Percentiles rank a stretch among this genome's conserved stretches.
phyloP scores from a whole-genome alignment of 2,888 invertebrate genomes.

The Eucera pruinosa region DNA sequence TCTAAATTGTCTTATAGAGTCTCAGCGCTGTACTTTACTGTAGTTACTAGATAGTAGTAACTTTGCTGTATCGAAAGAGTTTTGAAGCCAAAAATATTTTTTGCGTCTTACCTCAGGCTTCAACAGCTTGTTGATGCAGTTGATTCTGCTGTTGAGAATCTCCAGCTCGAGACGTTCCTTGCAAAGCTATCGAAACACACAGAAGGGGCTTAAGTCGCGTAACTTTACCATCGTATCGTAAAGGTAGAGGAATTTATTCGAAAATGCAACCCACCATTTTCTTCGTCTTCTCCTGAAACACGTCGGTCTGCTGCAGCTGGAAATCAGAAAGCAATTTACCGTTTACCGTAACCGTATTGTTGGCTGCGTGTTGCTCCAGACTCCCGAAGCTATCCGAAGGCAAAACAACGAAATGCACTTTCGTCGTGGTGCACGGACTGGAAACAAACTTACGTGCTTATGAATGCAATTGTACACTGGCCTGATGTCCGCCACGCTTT shows the following conservation, averaged over 20 bases:
- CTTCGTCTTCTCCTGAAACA: constrained; percentile 80
- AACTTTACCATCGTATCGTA: not conserved
- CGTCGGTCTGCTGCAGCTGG: constrained; percentile 79
- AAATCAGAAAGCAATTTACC: constrained; percentile 62
- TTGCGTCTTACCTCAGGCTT: constrained; percentile 72
- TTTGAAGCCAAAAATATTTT: constrained; percentile 2
- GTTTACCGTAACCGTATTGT: constrained; percentile 42
- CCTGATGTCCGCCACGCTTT: constrained; percentile 78
- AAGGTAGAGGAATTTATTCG: constrained; percentile 14
- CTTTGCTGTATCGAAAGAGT: no score
- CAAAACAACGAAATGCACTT: constrained; percentile 51
- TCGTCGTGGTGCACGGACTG: not conserved
- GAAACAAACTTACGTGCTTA: constrained; percentile 80
- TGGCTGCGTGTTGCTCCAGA: not conserved
- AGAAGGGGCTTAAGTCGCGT: not conserved
- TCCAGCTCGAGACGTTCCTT: constrained; percentile 81
- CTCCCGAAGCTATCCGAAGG: not conserved
- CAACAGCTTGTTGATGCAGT: constrained; percentile 78
- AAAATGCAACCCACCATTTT: constrained; percentile 77
- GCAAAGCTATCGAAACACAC: constrained; percentile 71
- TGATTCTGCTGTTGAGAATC: constrained; percentile 79
- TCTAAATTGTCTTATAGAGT: no score
- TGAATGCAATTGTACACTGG: constrained; percentile 81
- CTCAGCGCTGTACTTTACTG: no score
- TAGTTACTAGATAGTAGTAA: no score